phyloP scores from a whole-genome alignment of 2,113 vertebrate species.

The Microcebus jonahi region DNA sequence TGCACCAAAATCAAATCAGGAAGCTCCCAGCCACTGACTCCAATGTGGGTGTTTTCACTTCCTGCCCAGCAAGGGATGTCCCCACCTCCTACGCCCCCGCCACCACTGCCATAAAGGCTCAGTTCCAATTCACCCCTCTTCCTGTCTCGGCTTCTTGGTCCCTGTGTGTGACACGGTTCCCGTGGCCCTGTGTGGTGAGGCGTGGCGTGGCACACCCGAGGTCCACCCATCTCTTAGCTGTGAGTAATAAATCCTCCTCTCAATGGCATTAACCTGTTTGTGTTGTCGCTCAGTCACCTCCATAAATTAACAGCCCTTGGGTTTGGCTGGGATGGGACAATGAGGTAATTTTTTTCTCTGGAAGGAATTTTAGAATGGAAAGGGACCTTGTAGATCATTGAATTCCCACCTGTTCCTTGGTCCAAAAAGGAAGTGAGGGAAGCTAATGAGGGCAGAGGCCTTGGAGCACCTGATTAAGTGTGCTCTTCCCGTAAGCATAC shows the following conservation, averaged over 20 bases:
- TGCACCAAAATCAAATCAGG: accelerated
- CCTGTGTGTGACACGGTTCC: neutral
- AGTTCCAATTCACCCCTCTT: no score
- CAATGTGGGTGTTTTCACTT: neutral
- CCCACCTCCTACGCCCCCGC: accelerated
- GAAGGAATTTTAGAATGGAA: neutral
- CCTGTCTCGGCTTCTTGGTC: accelerated
- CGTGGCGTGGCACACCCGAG: neutral
- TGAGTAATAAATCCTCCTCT: neutral
- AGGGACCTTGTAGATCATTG: no score
- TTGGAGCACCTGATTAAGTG: accelerated
- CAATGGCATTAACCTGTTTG: neutral
- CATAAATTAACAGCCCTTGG: accelerated
- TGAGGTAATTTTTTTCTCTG: neutral
- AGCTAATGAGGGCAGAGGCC: no score
- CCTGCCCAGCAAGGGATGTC: accelerated
- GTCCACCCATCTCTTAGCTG: accelerated
- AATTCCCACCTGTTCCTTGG: neutral
- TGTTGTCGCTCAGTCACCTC: neutral
- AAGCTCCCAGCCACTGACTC: neutral
- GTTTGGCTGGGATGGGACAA: neutral
- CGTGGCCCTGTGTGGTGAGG: neutral
- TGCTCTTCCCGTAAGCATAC: accelerated
- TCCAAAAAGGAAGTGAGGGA: neutral
- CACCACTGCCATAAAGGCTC: accelerated